These are phyloP conservation scores for Nomada fabriciana DNA, from an alignment of 2,888 invertebrate genomes.

Conservation along the genomic window DNA sequence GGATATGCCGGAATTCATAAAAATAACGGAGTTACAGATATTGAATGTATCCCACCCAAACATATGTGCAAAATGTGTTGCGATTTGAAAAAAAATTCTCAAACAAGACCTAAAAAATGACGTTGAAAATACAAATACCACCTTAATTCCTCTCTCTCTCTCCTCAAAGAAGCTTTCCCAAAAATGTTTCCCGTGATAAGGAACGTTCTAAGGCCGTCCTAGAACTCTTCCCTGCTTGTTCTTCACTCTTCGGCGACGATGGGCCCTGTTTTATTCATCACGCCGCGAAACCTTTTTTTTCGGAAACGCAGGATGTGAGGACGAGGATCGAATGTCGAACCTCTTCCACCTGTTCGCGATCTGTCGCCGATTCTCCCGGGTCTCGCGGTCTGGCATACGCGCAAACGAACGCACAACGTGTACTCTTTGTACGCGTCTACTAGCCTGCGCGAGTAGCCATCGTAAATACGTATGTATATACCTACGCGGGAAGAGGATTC, in stretches of 20 bases:
- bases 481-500: conserved; percentile 36
- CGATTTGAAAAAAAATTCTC: too few species aligned
- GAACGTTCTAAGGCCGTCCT: conserved; percentile 1
- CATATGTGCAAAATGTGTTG: too few species aligned
- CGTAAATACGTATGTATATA: conserved; percentile 48
- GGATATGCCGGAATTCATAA: too few species aligned
- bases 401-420: conserved; percentile 51
- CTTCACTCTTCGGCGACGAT: conserved; percentile 12
- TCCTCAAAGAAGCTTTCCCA: background rate
- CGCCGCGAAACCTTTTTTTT: conserved; percentile 43
- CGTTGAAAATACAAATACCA: too few species aligned
- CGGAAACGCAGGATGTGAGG: conserved; percentile 43
- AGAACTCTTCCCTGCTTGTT: conserved; percentile 10
- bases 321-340: conserved; percentile 55
- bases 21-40: too few species aligned
- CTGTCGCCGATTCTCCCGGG: conserved; percentile 38
- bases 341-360: conserved; percentile 11
- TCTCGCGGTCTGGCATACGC: conserved; percentile 22
- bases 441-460: conserved; percentile 6
- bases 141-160: too few species aligned
- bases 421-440: conserved; percentile 45
- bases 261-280: conserved; percentile 59
- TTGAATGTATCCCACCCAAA: too few species aligned
- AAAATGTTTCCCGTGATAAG: background rate
- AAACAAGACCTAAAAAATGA: too few species aligned